Conservation (phyloP, 2,888 invertebrate genomes). For the Apamea crenata region DNA sequence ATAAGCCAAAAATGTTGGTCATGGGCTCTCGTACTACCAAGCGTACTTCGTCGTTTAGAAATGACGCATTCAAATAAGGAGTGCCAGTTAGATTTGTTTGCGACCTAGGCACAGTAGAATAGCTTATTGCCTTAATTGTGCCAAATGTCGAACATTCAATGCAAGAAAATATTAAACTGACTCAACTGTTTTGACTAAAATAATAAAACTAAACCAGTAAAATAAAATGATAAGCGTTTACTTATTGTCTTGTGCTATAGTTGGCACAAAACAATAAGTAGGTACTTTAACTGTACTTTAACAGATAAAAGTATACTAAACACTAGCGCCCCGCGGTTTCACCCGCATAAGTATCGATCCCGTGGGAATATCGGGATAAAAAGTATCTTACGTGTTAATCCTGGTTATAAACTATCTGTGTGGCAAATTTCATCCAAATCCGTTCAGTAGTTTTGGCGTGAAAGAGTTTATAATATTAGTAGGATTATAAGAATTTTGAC, state of each 20-base stretch:
- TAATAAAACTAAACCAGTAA: neutral
- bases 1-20: neutral
- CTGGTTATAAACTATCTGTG: too few species aligned
- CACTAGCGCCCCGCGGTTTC: too few species aligned
- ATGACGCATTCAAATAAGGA: constrained; percentile 32
- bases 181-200: neutral
- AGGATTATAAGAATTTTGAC: neutral
- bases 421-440: too few species aligned
- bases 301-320: neutral
- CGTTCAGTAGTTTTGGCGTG: too few species aligned
- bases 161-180: neutral
- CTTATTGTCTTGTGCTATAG: neutral
- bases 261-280: too few species aligned
- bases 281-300: too few species aligned
- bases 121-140: neutral
- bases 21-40: neutral
- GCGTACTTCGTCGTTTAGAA: constrained; percentile 12
- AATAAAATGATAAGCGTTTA: neutral
- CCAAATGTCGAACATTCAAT: neutral
- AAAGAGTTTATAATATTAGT: too few species aligned
- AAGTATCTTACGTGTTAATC: too few species aligned
- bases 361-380: too few species aligned
- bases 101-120: constrained; percentile 3
- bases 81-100: constrained; percentile 19
- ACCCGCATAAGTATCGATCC: too few species aligned